phyloP scores from a whole-genome alignment of 2,113 vertebrate genomes.

The Heterocephalus glaber region DNA sequence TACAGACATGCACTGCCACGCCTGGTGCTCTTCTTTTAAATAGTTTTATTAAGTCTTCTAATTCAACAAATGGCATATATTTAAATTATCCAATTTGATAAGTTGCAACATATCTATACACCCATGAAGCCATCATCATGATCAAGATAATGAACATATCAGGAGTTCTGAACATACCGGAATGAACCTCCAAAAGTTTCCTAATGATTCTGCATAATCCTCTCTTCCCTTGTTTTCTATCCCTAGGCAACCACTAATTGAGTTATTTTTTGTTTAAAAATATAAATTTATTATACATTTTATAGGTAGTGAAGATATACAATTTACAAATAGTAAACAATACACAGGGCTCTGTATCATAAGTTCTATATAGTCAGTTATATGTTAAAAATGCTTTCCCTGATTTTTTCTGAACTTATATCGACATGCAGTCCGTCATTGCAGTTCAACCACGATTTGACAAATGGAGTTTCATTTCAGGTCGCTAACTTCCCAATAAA shows the following conservation, averaged over 20 bases:
- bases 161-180: background rate
- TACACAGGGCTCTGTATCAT: background rate
- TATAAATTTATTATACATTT: background rate
- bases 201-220: background rate
- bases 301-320: background rate
- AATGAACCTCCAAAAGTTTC: background rate
- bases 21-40: background rate
- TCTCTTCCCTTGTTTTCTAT: background rate
- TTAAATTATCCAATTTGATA: background rate
- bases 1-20: background rate
- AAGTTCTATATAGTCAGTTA: background rate
- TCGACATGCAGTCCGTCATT: background rate
- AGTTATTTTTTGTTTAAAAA: background rate
- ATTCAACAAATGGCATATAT: background rate
- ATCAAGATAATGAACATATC: background rate
- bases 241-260: background rate
- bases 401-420: slow-evolving; percentile 27
- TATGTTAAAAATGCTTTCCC: slow-evolving; percentile 39
- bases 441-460: slow-evolving; percentile 1
- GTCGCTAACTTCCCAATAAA: background rate
- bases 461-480: slow-evolving; percentile 35
- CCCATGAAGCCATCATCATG: background rate
- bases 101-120: background rate
- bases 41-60: slow-evolving; percentile 12
- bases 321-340: slow-evolving; percentile 42